Evolutionary conservation across 1,140 invertebrate species (phyloP).

Genomic region (Thalassaphorura encarpata): DNA sequence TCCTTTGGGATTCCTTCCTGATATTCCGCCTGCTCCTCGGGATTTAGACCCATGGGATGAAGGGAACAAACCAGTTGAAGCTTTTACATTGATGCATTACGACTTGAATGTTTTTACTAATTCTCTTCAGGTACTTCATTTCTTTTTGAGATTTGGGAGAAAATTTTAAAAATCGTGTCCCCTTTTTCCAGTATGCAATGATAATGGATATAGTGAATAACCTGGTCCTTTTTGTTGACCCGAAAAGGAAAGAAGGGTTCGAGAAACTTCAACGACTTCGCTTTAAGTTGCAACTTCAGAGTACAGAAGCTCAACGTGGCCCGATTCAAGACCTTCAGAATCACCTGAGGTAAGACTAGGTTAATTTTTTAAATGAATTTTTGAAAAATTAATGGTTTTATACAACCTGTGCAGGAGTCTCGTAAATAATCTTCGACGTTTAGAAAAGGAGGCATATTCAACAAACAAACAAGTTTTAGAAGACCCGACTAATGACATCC

Average conservation of each 20-base stretch:
- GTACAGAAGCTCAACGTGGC: conserved; percentile 76
- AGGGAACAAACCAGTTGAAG: conserved; percentile 80
- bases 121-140: conserved; percentile 57
- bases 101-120: conserved; percentile 96
- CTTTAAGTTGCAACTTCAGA: conserved; percentile 82
- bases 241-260: conserved; percentile 79
- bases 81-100: conserved; percentile 96
- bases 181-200: conserved; percentile 70
- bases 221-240: conserved; percentile 89
- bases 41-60: conserved; percentile 65
- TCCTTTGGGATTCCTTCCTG: conserved; percentile 42
- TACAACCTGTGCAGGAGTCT: conserved; percentile 41
- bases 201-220: conserved; percentile 96
- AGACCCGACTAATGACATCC: conserved; percentile 50
- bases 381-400: not conserved
- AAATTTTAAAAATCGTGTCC: conserved; percentile 15
- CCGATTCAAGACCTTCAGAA: conserved; percentile 90
- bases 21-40: conserved; percentile 41
- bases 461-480: conserved; percentile 64
- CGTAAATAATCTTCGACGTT: conserved; percentile 62
- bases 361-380: not conserved
- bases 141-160: not conserved
- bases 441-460: conserved; percentile 86
- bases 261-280: conserved; percentile 82
- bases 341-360: conserved; percentile 47